phyloP scores from a whole-genome alignment of 2,113 vertebrate species.

The Cygnus buccinator region DNA sequence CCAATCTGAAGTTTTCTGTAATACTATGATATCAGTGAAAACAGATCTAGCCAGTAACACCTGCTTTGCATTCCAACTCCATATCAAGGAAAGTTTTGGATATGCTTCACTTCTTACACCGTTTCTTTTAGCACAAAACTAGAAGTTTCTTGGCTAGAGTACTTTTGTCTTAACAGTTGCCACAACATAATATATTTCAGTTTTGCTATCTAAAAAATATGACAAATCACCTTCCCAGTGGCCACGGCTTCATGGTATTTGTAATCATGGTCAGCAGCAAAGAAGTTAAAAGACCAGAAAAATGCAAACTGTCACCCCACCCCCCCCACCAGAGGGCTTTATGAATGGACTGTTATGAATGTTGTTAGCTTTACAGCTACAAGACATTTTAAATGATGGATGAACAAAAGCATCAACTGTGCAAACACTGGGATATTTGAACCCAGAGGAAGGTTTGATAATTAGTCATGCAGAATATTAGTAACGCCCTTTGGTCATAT shows the following conservation, averaged over 20 bases:
- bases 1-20: not conserved
- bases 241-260: not conserved
- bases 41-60: not conserved
- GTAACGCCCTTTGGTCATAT: conserved; percentile 44
- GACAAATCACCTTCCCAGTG: not conserved
- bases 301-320: not conserved
- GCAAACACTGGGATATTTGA: conserved; percentile 64
- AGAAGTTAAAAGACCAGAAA: conserved; percentile 49
- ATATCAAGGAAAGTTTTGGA: not conserved
- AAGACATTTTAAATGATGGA: conserved; percentile 65
- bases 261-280: not conserved
- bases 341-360: conserved; percentile 52
- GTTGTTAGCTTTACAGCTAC: conserved; percentile 49
- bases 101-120: not conserved
- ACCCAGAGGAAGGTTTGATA: conserved; percentile 55
- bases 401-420: conserved; percentile 62
- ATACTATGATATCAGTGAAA: not conserved
- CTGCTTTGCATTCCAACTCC: not conserved
- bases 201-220: not conserved
- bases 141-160: not conserved
- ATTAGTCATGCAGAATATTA: conserved; percentile 66
- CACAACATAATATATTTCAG: not conserved
- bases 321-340: not conserved
- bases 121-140: not conserved
- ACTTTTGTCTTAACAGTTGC: not conserved